Evolutionary conservation across 2,797 vertebrate species (phyloP), one percentile per base, ranked within the genome.

Genomic region (Crocodylus rhombifer): DNA sequence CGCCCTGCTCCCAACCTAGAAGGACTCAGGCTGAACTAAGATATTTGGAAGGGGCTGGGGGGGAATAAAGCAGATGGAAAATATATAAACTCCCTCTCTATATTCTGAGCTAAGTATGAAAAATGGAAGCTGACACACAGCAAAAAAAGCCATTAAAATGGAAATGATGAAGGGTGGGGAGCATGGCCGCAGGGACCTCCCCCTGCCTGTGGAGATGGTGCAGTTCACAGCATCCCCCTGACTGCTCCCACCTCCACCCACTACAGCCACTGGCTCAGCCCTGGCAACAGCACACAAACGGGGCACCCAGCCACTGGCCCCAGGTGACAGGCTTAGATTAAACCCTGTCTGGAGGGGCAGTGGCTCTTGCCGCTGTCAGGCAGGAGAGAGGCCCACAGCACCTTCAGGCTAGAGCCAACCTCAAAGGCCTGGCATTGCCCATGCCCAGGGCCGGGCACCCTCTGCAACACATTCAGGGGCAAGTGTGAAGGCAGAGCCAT

Each of bases 71-170:
- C 94, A 96, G 94, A 94, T 87, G 91, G 92, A 57, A 88, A 81
- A 80, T 74, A 77, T 25, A 86, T n/a, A 83, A 82, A 58, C 36
- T 90, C 67, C 73, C 42, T 94, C 91, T 80, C 90, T 95, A 73
- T 90, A 82, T 89, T 91, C 89, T 94, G 81, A 82, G 87, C 93
- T 92, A 95, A 91, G 84, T 91, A 95, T 95, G 94, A 96, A 88
- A 96, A 95, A 95, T 93, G 95, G 92, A 91, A 95, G 91, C 95
- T 94, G 93, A 90, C 92, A 95, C 62, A 64, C 79, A 83, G 94
- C 78, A 82, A 77, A 87, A 85, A 93, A 94, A 96, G 88, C 95
- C 77, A 94, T 95, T 95, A 92, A 96, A 95, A 95, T 96, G 95
- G 95, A 92, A 96, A 95, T 94, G 17, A 67, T 80, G 80, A 65